Base-by-base conservation (phyloP, 2,113 vertebrate species). In the Cynocephalus volans region DNA sequence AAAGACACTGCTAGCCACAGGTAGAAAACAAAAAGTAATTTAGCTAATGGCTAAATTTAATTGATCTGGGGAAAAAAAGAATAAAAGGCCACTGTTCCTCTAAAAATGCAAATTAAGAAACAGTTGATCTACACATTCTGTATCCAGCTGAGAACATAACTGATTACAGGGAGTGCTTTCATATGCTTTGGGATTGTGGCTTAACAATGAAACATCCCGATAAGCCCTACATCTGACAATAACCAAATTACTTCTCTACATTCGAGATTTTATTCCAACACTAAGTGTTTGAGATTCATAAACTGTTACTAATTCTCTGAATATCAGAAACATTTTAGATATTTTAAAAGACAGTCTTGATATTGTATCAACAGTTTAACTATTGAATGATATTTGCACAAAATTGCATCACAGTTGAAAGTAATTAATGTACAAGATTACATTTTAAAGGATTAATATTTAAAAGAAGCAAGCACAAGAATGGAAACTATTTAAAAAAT, bases 61-160 rank as follows among this genome's bases (percentile, higher is more conserved):
- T 48, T 95, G 52, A 93, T 88, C 48, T 80, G 18, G 26, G 18
- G n/a, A 54, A 85, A 75, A 80, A 79, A 62, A 50, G 48, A 48
- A 89, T 64, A 90, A 79, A 79, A 87, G 54, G 94, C 28, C 19
- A 88, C 5, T 72, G 6, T 89, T 72, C 21, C 81, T 95, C 76
- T 97, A 92, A 95, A 96, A 96, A 73, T 90, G 62, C 21, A 95
- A 97, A 90, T 80, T 93, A 67, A 84, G 54, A 95, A 76, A 79
- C 24, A 94, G 24, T 64, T 90, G 18, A 83, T 60, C 65, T 75
- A 93, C 21, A 2, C 23, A 84, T 48, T 83, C 85, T 75, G 31
- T 56, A 95, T 75, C 23, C 23, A 94, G 70, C 41, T 93, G 92
- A 96, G 31, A 94, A 52, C 23, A 10, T 75, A 93, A 89, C 17